Conservation (phyloP, 2,113 vertebrate genomes). For the Prolemur simus region DNA sequence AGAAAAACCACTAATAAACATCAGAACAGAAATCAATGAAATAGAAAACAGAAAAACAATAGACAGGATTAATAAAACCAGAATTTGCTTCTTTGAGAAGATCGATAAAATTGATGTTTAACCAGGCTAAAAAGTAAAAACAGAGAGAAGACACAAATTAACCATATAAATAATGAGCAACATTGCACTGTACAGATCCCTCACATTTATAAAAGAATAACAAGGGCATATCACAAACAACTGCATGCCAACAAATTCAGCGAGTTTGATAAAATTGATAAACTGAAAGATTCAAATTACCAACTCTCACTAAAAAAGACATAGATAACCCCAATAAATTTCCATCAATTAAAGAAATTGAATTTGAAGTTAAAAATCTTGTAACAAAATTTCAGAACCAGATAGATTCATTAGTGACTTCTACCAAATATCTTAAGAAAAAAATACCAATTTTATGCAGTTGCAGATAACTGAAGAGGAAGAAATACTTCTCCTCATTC, state of each 20-base stretch:
- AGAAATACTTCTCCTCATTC: not conserved
- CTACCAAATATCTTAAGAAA: not conserved
- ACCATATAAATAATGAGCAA: not conserved
- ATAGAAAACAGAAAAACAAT: slow-evolving; percentile 30
- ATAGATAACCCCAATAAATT: not conserved
- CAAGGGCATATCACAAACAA: not conserved
- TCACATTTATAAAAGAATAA: not conserved
- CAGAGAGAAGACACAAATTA: not conserved
- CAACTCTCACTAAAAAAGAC: not conserved
- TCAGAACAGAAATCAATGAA: slow-evolving; percentile 56
- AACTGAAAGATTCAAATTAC: not conserved
- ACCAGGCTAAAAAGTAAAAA: slow-evolving; percentile 27
- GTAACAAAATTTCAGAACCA: not conserved
- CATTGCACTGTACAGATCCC: not conserved
- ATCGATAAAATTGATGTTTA: slow-evolving; percentile 39
- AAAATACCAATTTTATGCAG: not conserved
- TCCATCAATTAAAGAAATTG: not conserved
- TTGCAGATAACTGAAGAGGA: not conserved
- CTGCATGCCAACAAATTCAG: not conserved
- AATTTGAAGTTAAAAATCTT: slow-evolving; percentile 19
- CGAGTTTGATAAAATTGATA: not conserved
- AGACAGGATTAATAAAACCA: slow-evolving; percentile 41
- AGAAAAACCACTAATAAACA: slow-evolving; percentile 30
- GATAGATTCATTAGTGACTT: not conserved
- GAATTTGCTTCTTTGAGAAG: slow-evolving; percentile 38